Evolutionary conservation across 92 coral and sea anemone genomes (phyloP).

Genomic region (Parazoanthus atlanticus): DNA sequence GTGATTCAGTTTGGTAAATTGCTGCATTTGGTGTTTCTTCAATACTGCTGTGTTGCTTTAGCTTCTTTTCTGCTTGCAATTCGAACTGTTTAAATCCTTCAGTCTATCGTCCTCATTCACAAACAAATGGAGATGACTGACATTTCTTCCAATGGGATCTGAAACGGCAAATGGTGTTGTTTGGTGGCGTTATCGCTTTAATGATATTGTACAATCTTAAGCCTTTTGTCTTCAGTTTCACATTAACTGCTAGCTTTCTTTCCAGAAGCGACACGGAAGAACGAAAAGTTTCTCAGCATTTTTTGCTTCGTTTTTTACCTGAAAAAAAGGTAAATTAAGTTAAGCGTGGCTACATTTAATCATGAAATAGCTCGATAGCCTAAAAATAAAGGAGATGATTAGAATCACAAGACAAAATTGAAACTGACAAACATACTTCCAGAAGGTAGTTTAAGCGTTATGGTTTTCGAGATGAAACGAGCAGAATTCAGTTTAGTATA

Average conservation of each 20-base stretch:
- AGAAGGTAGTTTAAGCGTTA: no score
- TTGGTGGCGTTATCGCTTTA: neutral
- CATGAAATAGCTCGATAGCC: neutral
- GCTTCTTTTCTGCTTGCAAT: neutral
- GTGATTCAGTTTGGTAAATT: neutral
- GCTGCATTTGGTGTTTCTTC: neutral
- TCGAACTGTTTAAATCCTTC: neutral
- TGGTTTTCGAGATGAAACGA: no score
- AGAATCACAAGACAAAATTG: neutral
- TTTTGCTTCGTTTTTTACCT: neutral
- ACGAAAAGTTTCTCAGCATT: neutral
- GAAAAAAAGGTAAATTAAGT: neutral
- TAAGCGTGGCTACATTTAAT: neutral
- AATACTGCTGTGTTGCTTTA: neutral
- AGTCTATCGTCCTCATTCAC: neutral
- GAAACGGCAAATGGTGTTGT: neutral
- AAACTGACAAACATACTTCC: neutral
- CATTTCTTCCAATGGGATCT: neutral
- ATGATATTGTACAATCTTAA: neutral
- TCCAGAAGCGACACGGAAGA: neutral
- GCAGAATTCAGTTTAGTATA: no score
- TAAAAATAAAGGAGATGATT: no score
- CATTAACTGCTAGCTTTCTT: neutral
- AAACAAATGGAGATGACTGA: neutral
- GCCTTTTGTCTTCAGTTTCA: neutral